Base-by-base conservation (phyloP, 2,113 vertebrate species). In the Triplophysa rosa region DNA sequence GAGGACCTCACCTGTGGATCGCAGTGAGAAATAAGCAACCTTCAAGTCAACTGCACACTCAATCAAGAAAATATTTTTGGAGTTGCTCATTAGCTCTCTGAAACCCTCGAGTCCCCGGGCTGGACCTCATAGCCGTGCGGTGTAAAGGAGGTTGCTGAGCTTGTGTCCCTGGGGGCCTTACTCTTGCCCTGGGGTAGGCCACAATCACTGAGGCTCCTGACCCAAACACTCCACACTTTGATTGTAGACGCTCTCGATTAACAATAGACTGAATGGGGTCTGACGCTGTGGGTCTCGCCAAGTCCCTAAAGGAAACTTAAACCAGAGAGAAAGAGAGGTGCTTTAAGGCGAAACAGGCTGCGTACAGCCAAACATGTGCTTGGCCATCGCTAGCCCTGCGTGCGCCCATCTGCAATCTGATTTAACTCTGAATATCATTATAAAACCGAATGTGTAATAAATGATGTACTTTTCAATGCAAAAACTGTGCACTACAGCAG, bases 201-300 rank as follows among this genome's bases (percentile, higher is more conserved):
- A 67, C 72, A 83, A 80, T 85, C 80, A 67, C 77, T 78, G 77
- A n/a, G 59, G 45, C 71, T 84, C 80, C 84, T 84, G 86, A 84
- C 82, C 82, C 82, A 85, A 87, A 85, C 82, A 84, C 84, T 84
- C 80, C 78, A 82, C 86, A 82, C 84, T 84, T 84, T 85, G 79
- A 85, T 83, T 85, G 73, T 49, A 62, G 83, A 80, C 77, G 65
- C 79, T 78, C 70, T 76, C 42, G 19, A 82, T 74, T 79, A 87
- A 85, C 83, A 80, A 85, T 82, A 59, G 79, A 67, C 42, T 86
- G 73, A 87, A 86, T 81, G 49, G 76, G 79, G 76, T 68, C 79
- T 81, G 79, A 81, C 68, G 74, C 86, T 80, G 78, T 77, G 67
- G 78, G 77, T 85, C 81, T 80, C 9, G 47, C 67, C 23, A n/a